These are phyloP conservation scores for Acutogordius australiensis DNA, from an alignment of 2,888 invertebrate species.

Conservation along the genomic window DNA sequence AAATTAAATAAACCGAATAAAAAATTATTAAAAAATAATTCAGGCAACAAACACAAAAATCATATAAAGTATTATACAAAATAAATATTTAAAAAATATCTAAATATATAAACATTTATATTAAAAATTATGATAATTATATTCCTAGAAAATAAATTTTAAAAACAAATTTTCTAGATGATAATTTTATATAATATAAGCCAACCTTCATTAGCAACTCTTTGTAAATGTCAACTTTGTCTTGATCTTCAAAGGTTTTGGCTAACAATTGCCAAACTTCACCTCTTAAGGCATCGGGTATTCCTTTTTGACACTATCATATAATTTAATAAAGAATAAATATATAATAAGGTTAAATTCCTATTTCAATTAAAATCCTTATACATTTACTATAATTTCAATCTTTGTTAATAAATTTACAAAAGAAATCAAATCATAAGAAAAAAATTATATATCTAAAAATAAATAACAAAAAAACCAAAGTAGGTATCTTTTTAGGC, in stretches of 20 bases:
- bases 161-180: too few species aligned
- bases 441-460: neutral
- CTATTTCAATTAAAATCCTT: too few species aligned
- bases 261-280: constrained; percentile 90
- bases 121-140: too few species aligned
- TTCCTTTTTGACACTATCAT: constrained; percentile 35
- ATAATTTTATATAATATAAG: neutral
- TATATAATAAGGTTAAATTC: constrained; percentile 16
- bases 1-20: too few species aligned
- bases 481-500: constrained; percentile 48
- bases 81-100: neutral
- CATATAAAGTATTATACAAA: neutral
- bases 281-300: constrained; percentile 77
- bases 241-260: constrained; percentile 42
- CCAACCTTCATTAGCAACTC: constrained; percentile 62
- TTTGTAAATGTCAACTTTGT: constrained; percentile 66
- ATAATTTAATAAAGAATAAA: too few species aligned
- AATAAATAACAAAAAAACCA: too few species aligned
- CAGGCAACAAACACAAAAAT: too few species aligned
- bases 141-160: too few species aligned
- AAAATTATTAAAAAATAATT: too few species aligned
- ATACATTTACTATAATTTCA: too few species aligned
- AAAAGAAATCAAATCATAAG: neutral
- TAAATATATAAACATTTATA: neutral
- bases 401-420: too few species aligned